A percentile compares a stretch with the other conserved stretches of the same genome.
Evolutionary conservation across 2,888 invertebrate genomes (phyloP).

Genomic region (Pecten maximus): DNA sequence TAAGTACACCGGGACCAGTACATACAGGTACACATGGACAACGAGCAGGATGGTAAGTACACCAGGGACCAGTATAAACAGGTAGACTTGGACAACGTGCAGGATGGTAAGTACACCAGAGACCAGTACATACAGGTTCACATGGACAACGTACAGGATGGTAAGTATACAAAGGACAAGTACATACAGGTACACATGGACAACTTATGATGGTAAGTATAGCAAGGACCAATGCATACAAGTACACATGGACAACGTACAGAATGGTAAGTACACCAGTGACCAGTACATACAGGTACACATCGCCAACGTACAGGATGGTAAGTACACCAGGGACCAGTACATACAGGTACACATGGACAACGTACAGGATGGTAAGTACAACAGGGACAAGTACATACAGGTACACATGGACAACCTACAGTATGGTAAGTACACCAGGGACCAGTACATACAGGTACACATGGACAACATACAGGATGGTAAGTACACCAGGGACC

Average conservation of each 20-base stretch:
- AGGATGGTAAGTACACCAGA: no score
- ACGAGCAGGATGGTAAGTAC: background rate
- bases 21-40: background rate
- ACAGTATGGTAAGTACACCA: no score
- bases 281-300: conserved; percentile 17
- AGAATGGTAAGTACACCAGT: background rate
- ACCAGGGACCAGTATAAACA: background rate
- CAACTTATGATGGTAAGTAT: background rate
- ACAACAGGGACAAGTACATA: background rate
- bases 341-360: background rate
- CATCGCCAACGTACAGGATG: conserved; percentile 7
- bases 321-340: conserved; percentile 3
- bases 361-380: background rate
- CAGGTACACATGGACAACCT: no score
- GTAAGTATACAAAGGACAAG: background rate
- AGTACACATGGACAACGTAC: background rate
- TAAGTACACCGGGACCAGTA: background rate
- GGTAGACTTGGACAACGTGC: no score
- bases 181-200: conserved; percentile 15
- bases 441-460: no score
- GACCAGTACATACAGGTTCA: conserved; percentile 9
- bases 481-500: no score
- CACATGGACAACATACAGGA: no score
- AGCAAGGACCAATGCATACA: background rate
- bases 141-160: background rate